Evolutionary conservation across 2,113 vertebrate species (phyloP), one percentile per base, ranked within the genome.

Genomic region (Sylvietta virens): DNA sequence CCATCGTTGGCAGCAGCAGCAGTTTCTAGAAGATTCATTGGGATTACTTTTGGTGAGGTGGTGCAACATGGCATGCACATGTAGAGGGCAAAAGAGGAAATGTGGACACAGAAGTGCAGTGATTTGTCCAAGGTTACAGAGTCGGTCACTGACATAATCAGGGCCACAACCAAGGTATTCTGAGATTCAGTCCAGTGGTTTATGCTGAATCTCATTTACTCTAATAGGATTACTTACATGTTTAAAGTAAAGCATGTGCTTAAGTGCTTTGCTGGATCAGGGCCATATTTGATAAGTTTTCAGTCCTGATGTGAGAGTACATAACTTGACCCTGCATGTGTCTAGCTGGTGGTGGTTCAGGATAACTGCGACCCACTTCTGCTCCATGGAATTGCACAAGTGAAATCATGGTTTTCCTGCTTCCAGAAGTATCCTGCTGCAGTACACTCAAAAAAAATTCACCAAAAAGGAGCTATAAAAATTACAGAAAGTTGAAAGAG

Each of bases 241-340:
- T 95, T 95, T 97, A 96, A 96, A 95, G 95, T 93, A 95, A 97
- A 97, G 93, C 85, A 81, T 95, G 93, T 96, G 82, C 93, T 95
- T 96, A 97, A 96, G 95, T 96, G 94, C 92, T 96, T 94, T 96
- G 72, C 92, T 96, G 95, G 95, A 96, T 69, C 83, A 74, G 92
- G 90, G 86, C 95, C 95, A 95, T 79, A 90, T 92, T 97, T 97
- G 94, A 95, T 96, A 96, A 96, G 86, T 97, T 96, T 90, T 84
- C 92, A 48, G 45, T 64, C 61, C 72, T 92, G 86, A 72, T 96
- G 88, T 79, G 92, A 90, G 92, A 81, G 82, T 76, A 57, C 83
- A 94, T 56, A 76, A 61, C 82, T 86, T 61, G 88, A 81, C 81
- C 88, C 74, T 78, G 47, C 44, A 4, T 88, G 65, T 82, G 78